Evolutionary conservation across 2,797 vertebrate species (phyloP), one percentile per base, ranked within the genome.

Genomic region (Rhinella marina): DNA sequence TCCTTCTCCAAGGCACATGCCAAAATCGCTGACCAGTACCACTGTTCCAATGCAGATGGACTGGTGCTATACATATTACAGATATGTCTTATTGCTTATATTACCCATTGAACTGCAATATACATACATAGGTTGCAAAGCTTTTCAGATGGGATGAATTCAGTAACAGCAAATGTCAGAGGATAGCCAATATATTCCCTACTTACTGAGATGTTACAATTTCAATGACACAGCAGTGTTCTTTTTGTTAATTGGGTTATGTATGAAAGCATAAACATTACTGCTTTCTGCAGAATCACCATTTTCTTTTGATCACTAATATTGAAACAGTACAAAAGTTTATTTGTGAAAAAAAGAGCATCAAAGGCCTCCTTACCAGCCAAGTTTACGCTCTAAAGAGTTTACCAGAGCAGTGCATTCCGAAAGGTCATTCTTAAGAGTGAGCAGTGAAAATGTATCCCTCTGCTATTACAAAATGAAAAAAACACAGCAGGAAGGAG

Each of bases 361-460:
- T 82, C 68, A 87, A 81, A 87, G 57, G 56, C 57, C 41, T 62
- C 64, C n/a, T 50, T 8, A 17, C n/a, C 16, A 41, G 86, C 79
- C 66, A 82, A 87, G 57, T 75, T 87, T 81, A 82, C 59, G 86
- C 78, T 87, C 86, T 59, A 64, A 75, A 81, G 52, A 57, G 73
- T 82, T 87, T 82, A 81, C 64, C 86, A 87, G 86, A 87, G 78
- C 84, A 66, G 14, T 85, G 84, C 32, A 72, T 86, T 23, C 16
- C 70, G 73, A 86, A 86, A 86, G 77, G 85, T 86, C 85, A 86
- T 73, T 81, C 76, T 73, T 27, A 81, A 73, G 25, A 80, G 27
- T 52, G 57, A 85, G 73, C 57, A 66, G 17, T 78, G 73, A 85
- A 78, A 85, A 77, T 17, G 32, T 54, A 85, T 77, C 73, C 48